A percentile compares a stretch with the other conserved stretches of the same genome.
phyloP scores from a whole-genome alignment of 1,140 invertebrate species.

The Monochamus saltuarius region DNA sequence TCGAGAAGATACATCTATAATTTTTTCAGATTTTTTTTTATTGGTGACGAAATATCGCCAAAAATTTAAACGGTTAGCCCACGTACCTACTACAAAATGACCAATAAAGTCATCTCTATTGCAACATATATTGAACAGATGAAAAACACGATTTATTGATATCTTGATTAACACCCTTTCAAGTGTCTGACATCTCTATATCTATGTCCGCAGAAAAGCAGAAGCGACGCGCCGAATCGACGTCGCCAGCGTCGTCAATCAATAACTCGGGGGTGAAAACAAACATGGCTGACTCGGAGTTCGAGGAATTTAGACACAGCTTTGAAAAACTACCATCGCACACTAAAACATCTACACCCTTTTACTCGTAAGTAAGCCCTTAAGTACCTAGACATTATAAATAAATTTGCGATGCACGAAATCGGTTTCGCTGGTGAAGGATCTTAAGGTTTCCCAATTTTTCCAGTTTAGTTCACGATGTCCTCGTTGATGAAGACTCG shows the following conservation, averaged over 20 bases:
- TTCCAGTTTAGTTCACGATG: slow-evolving; percentile 73
- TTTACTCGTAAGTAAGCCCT: slow-evolving; percentile 65
- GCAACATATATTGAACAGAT: not conserved
- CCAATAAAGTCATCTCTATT: not conserved
- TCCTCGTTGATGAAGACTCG: slow-evolving; percentile 73
- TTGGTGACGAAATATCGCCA: no score
- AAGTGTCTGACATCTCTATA: not conserved
- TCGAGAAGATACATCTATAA: no score
- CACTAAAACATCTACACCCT: slow-evolving; percentile 71
- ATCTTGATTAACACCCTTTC: not conserved
- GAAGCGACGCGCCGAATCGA: slow-evolving; percentile 30
- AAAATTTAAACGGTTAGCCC: not conserved
- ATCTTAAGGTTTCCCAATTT: slow-evolving; percentile 3
- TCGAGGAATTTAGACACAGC: slow-evolving; percentile 85
- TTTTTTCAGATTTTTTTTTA: no score
- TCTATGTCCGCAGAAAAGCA: not conserved
- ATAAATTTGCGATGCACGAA: not conserved
- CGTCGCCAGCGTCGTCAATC: slow-evolving; percentile 28
- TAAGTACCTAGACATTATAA: not conserved
- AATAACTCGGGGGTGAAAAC: slow-evolving; percentile 45
- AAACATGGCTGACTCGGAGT: slow-evolving; percentile 87
- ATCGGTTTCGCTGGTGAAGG: not conserved
- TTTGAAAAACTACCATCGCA: slow-evolving; percentile 77
- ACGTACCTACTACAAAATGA: not conserved
- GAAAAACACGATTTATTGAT: not conserved